Evolutionary conservation across 2,113 vertebrate species (phyloP), one percentile per base, ranked within the genome.

Genomic region (Dromiciops gliroides): DNA sequence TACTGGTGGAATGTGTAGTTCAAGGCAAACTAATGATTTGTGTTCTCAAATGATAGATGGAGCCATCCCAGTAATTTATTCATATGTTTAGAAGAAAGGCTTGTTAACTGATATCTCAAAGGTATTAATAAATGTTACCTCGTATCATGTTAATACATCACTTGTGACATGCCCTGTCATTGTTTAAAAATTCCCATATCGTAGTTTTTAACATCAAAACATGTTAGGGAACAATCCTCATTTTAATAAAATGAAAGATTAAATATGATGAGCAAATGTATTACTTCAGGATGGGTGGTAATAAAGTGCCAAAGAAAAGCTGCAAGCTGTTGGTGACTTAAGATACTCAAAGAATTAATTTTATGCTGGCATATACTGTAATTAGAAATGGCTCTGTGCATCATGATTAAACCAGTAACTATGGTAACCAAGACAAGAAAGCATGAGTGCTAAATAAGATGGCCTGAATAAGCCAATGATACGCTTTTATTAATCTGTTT

Each of bases 371-470:
- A 97, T 98, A 98, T 98, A 98, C 98, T 98, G 98, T 98, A 99
- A 99, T 99, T 98, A 99, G 98, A 98, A 98, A 98, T 98, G 98
- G 96, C 97, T 98, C 98, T 94, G 94, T 98, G 98, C 97, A 98
- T 98, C 98, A 97, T 98, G 98, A 99, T 98, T 98, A 98, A 99
- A 96, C 97, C 95, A 95, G 99, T 99, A 98, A 97, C 99, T 97
- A 99, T 99, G 98, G 99, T 95, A 99, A 99, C 99, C 94, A 97
- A 97, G 96, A 93, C 97, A 97, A 97, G 94, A 96, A 97, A 97
- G 97, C 96, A 93, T 91, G 97, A 97, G 96, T 97, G 97, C 98
- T 98, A 98, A 98, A 97, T 89, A 91, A 98, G 94, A 97, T 92
- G 98, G 96, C 88, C 92, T 75, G 95, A 97, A 97, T 94, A 98